phyloP scores from a whole-genome alignment of 2,797 vertebrate genomes.

The Clamator glandarius region DNA sequence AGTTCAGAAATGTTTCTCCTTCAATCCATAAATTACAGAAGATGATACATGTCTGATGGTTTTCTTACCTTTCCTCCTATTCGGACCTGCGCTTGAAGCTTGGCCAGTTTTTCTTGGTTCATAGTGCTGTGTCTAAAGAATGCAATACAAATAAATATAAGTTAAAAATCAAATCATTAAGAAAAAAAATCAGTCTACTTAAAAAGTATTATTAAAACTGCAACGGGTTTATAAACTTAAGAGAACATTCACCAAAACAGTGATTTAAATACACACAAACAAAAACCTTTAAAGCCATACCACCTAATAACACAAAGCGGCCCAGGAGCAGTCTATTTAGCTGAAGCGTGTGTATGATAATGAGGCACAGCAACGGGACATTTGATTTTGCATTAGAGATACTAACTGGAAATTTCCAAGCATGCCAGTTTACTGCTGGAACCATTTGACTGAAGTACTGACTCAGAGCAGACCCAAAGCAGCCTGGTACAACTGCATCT shows the following conservation, averaged over 20 bases:
- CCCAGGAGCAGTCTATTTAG: neutral
- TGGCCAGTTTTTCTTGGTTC: slow-evolving; percentile 99
- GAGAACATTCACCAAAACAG: neutral
- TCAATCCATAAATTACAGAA: neutral
- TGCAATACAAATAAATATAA: neutral
- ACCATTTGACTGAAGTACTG: neutral
- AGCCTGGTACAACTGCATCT: neutral
- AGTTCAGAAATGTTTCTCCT: neutral
- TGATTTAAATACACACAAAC: accelerated
- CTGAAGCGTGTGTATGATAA: accelerated
- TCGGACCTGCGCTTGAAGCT: slow-evolving; percentile 98
- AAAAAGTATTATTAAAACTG: neutral
- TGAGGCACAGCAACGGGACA: neutral
- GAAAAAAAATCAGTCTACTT: neutral
- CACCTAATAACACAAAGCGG: neutral
- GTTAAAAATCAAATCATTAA: neutral
- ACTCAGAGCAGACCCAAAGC: neutral
- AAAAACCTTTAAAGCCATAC: neutral
- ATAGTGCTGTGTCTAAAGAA: slow-evolving; percentile 79
- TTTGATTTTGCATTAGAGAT: neutral
- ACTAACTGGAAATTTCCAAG: neutral
- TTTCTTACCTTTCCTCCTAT: slow-evolving; percentile 98
- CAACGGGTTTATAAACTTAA: neutral
- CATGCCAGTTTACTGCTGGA: neutral
- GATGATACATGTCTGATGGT: neutral